Conservation (phyloP, 2,797 vertebrate genomes). For the Phataginus tricuspis region DNA sequence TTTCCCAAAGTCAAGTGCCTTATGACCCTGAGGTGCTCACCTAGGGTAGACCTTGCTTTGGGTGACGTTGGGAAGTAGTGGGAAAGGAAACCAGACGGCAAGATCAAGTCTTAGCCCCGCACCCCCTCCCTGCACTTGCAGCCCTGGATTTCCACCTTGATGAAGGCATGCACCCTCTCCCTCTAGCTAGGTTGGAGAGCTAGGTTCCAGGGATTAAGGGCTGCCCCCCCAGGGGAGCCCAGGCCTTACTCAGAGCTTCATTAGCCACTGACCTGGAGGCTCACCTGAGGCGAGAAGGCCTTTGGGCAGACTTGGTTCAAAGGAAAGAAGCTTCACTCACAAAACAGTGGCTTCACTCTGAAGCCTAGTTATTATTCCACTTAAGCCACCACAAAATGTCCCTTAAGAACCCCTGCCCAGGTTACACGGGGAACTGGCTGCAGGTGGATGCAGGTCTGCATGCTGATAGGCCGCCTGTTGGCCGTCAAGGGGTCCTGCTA, state of each 20-base stretch:
- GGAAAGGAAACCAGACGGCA: neutral
- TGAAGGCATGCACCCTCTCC: neutral
- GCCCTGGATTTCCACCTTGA: neutral
- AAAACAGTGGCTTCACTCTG: slow-evolving; percentile 14
- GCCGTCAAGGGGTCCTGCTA: neutral
- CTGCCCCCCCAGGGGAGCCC: neutral
- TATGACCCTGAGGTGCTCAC: neutral
- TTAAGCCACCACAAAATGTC: slow-evolving; percentile 46
- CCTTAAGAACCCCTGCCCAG: slow-evolving; percentile 39
- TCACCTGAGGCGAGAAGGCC: neutral
- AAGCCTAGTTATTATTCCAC: slow-evolving; percentile 56
- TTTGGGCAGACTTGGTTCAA: slow-evolving; percentile 63
- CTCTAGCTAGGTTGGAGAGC: neutral
- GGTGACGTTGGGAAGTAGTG: neutral
- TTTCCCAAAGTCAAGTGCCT: neutral
- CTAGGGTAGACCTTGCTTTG: neutral
- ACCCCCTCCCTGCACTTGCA: accelerated
- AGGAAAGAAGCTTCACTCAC: slow-evolving; percentile 42
- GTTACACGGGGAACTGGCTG: neutral
- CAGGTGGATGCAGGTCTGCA: neutral
- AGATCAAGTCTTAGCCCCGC: neutral
- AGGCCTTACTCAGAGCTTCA: neutral
- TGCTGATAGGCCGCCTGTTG: neutral
- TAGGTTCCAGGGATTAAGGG: neutral
- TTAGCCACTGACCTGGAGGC: neutral